A percentile compares a stretch with the other conserved stretches of the same genome.
Evolutionary conservation across 1,140 invertebrate species (phyloP).

Genomic region (Scaptomyza graminum): DNA sequence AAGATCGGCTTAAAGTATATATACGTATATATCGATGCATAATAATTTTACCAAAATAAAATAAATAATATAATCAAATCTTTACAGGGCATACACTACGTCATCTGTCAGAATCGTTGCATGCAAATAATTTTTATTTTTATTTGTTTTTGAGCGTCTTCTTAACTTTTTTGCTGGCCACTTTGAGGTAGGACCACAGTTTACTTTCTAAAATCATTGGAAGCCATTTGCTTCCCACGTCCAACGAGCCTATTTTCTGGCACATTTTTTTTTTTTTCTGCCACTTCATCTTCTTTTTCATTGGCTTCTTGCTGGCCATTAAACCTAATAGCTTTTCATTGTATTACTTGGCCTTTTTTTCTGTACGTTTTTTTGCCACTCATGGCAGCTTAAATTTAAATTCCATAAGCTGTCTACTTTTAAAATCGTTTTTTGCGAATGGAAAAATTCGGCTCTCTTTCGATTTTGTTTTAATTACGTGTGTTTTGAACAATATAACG

Average conservation of each 20-base stretch:
- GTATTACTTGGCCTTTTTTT: constrained; percentile 36
- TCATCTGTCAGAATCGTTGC: constrained; percentile 10
- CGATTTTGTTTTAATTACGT: constrained; percentile 60
- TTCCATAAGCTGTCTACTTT: constrained; percentile 8
- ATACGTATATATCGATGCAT: too few species aligned
- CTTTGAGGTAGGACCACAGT: constrained; percentile 24
- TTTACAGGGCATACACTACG: constrained; percentile 2
- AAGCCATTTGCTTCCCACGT: constrained; percentile 36
- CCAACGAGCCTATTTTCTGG: constrained; percentile 19
- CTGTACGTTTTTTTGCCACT: constrained; percentile 11
- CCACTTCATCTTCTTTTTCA: constrained; percentile 9
- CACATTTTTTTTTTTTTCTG: neutral
- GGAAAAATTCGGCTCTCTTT: too few species aligned
- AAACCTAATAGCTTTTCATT: constrained; percentile 63
- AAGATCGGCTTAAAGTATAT: too few species aligned
- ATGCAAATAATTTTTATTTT: constrained; percentile 7
- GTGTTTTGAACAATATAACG: constrained; percentile 53
- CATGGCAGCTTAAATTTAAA: constrained; percentile 27
- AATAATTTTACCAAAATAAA: too few species aligned
- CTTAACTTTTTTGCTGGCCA: neutral
- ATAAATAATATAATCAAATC: too few species aligned
- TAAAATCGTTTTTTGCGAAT: too few species aligned
- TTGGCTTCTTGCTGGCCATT: constrained; percentile 35
- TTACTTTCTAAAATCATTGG: constrained; percentile 41
- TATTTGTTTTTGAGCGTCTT: constrained; percentile 26